Percentiles rank a stretch among this genome's conserved stretches.
Evolutionary conservation across 2,888 invertebrate genomes (phyloP).

Genomic region (Gibbula magus): DNA sequence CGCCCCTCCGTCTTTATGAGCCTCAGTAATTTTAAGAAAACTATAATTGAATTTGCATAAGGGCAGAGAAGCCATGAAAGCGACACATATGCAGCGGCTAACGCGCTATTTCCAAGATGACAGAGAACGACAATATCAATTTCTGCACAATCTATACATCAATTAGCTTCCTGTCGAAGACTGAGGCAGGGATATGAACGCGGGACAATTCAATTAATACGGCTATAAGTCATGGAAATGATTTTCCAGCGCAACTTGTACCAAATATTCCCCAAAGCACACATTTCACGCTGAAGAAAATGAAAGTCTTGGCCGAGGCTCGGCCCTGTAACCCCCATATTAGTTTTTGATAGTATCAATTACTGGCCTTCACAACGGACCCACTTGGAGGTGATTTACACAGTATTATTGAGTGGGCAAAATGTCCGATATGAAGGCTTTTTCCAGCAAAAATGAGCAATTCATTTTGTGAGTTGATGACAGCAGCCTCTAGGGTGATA

Average conservation of each 20-base stretch:
- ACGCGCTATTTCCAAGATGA: neutral
- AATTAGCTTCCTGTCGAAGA: slow-evolving; percentile 18
- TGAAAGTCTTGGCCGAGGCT: slow-evolving; percentile 31
- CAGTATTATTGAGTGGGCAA: slow-evolving; percentile 27
- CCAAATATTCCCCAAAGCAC: slow-evolving; percentile 29
- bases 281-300: slow-evolving; percentile 23
- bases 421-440: slow-evolving; percentile 24
- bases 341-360: slow-evolving; percentile 40
- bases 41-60: slow-evolving; percentile 31
- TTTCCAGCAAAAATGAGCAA: slow-evolving; percentile 38
- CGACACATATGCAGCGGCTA: neutral
- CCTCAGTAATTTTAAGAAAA: slow-evolving; percentile 7
- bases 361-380: neutral
- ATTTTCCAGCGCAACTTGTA: slow-evolving; percentile 30
- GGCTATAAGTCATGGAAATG: slow-evolving; percentile 42
- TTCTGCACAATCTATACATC: slow-evolving; percentile 22
- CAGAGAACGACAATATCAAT: slow-evolving; percentile 21
- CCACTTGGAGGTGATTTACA: slow-evolving; percentile 30
- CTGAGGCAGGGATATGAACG: slow-evolving; percentile 19
- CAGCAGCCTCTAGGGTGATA: slow-evolving; percentile 25
- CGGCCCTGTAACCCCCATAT: slow-evolving; percentile 28
- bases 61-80: neutral
- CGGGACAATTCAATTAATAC: slow-evolving; percentile 36
- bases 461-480: slow-evolving; percentile 37
- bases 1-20: neutral